A percentile compares a stretch with the other conserved stretches of the same genome.
Evolutionary conservation across 2,888 invertebrate genomes (phyloP).

Genomic region (Caenorhabditis wallacei): DNA sequence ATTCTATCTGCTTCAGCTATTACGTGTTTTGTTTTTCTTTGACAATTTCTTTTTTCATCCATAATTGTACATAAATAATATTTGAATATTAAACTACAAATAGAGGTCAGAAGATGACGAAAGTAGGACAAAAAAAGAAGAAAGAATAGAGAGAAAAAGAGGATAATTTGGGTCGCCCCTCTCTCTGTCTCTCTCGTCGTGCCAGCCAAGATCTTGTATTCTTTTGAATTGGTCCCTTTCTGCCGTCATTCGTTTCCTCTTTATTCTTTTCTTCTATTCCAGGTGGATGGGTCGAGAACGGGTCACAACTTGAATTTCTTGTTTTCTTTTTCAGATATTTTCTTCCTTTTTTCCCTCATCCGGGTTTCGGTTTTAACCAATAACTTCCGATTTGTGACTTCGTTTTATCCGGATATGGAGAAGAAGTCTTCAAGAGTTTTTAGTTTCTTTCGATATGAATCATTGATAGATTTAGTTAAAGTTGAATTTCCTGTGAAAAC

Average conservation of each 20-base stretch:
- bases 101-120: slow-evolving; percentile 33
- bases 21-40: slow-evolving; percentile 42
- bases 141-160: slow-evolving; percentile 20
- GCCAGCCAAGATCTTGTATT: slow-evolving; percentile 49
- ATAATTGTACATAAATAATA: slow-evolving; percentile 38
- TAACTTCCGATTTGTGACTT: slow-evolving; percentile 31
- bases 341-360: slow-evolving; percentile 24
- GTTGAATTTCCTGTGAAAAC: background rate
- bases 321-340: slow-evolving; percentile 11
- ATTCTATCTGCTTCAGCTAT: slow-evolving; percentile 38
- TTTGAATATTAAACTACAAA: background rate
- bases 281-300: slow-evolving; percentile 53
- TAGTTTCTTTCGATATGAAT: background rate
- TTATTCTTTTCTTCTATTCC: slow-evolving; percentile 40
- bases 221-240: slow-evolving; percentile 30
- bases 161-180: slow-evolving; percentile 50
- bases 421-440: background rate
- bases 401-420: slow-evolving; percentile 5
- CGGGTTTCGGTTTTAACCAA: slow-evolving; percentile 10
- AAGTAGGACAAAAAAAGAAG: slow-evolving; percentile 23
- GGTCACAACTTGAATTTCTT: slow-evolving; percentile 27
- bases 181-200: slow-evolving; percentile 11
- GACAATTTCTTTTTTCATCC: background rate
- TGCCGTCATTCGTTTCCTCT: slow-evolving; percentile 36
- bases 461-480: background rate